Conservation (phyloP, 2,797 vertebrate species). For the Gouania willdenowi region DNA sequence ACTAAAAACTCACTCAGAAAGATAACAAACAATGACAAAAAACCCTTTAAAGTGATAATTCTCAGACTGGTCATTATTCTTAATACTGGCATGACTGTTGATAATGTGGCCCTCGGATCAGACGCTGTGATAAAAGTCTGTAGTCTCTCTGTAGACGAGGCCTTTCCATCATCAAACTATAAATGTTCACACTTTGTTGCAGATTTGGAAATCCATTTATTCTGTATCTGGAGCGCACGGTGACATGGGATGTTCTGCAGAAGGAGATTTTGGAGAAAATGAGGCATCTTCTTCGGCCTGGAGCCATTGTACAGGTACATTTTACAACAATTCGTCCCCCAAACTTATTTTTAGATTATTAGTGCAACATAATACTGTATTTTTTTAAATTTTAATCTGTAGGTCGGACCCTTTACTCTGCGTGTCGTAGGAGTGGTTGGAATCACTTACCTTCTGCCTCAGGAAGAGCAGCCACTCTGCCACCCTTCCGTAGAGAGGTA, state of each 20-base stretch:
- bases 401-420: constrained; percentile 95
- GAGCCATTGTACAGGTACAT: constrained; percentile 86
- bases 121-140: too few species aligned
- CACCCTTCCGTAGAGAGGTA: constrained; percentile 97
- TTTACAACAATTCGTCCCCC: neutral
- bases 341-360: too few species aligned
- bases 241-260: constrained; percentile 94
- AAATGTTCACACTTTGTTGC: neutral
- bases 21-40: too few species aligned
- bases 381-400: too few species aligned
- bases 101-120: too few species aligned
- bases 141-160: too few species aligned
- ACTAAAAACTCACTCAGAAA: too few species aligned
- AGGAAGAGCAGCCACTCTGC: constrained; percentile 94
- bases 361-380: neutral
- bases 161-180: too few species aligned
- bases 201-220: constrained; percentile 97
- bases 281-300: constrained; percentile 88
- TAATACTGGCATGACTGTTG: too few species aligned
- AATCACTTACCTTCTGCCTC: constrained; percentile 94
- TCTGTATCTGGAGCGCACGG: constrained; percentile 88
- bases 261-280: constrained; percentile 97
- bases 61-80: too few species aligned
- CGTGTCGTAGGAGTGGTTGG: constrained; percentile 96
- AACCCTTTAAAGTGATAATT: too few species aligned